Evolutionary conservation across 2,797 vertebrate genomes (phyloP), one percentile per base, ranked within the genome.

Genomic region (Acipenser oxyrinchus): DNA sequence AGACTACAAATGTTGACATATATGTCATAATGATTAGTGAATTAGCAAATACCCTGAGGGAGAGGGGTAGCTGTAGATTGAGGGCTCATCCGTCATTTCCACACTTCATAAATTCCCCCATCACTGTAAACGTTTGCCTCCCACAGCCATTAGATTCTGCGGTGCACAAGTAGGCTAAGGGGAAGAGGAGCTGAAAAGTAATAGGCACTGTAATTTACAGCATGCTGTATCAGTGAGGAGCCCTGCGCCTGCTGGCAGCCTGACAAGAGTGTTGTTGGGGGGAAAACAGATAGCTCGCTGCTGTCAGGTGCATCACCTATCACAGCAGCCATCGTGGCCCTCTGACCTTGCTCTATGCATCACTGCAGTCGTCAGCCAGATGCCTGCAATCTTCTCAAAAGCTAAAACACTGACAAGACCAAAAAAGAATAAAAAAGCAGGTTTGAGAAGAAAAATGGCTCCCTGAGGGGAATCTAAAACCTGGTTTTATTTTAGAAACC

Each of bases 91-190:
- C 64, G 66, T 72, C 68, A 67, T 70, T 60, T 68, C 69, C 55
- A 15, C 49, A 66, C 23, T 71, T 60, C 10, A 49, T 61, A 60
- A 64, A 48, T 18, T 66, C 59, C 55, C 13, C 18, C 12, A 8
- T 68, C 51, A 59, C 64, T 52, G 61, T 65, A 72, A 71, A 72
- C 60, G 62, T 66, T 64, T 66, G 10, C 66, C 69, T 71, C 73
- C 66, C 60, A n/a, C 18, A 63, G 60, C 55, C 66, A 63, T 66
- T 63, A 60, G 66, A 62, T 67, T 66, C 60, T 55, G 60, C 11
- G 37, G 49, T 18, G 65, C 71, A 68, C 73, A 82, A 77, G 77
- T 81, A 81, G 82, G 82, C 78, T 77, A 80, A 72, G 74, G 72
- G 66, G 75, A 79, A 73, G 74, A 76, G 75, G 76, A 79, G 8